A percentile compares a stretch with the other conserved stretches of the same genome.
Conservation (phyloP, 2,797 vertebrate genomes). For the Enteromius trimaculatus region DNA sequence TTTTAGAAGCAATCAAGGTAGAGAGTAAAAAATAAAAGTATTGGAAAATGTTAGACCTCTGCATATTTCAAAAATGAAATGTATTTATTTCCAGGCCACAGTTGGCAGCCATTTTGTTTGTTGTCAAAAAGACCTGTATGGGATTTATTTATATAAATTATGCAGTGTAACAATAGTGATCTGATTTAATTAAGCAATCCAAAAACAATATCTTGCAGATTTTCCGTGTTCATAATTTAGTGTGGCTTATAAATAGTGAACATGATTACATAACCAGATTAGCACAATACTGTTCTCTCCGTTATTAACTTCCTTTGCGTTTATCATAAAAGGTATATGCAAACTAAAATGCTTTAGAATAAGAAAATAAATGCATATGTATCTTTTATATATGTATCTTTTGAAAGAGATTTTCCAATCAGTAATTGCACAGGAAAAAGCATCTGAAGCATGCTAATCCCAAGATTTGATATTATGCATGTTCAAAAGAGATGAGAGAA, state of each 20-base stretch:
- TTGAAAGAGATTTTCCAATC: not conserved
- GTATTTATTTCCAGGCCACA: not conserved
- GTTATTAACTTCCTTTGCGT: not conserved
- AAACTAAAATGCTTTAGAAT: not conserved
- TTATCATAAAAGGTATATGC: not conserved
- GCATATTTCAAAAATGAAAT: not conserved
- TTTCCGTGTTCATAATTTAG: not conserved
- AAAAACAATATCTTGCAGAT: not conserved
- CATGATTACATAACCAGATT: conserved; percentile 67
- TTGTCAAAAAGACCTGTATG: not conserved
- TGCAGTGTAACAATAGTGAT: not conserved
- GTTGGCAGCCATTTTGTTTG: not conserved
- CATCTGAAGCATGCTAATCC: conserved; percentile 21
- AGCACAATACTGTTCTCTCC: conserved; percentile 13
- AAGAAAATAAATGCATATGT: not conserved
- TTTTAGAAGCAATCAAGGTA: conserved; percentile 20
- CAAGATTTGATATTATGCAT: conserved; percentile 15
- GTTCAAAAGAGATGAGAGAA: conserved; percentile 10
- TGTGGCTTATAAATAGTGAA: not conserved
- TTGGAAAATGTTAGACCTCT: not conserved
- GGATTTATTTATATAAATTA: not conserved
- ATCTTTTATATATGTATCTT: not conserved
- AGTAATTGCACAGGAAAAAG: not conserved
- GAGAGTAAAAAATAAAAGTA: not conserved
- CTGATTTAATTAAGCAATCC: no score